Evolutionary conservation across 2,797 vertebrate species (phyloP), one percentile per base, ranked within the genome.

Genomic region (Lates japonicus): DNA sequence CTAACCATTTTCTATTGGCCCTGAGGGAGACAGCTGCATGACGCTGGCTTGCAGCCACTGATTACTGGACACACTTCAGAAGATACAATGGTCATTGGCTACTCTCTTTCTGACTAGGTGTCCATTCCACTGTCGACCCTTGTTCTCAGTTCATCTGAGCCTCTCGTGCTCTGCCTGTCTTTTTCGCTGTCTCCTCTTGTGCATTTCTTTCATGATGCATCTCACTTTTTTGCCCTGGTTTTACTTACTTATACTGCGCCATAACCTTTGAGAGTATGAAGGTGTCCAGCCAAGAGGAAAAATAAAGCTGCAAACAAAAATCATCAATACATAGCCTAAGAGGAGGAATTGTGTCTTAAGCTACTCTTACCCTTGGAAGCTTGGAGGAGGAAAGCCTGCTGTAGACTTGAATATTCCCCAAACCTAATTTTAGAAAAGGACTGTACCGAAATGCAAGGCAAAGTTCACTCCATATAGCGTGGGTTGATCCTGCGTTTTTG

Each of bases 401-500:
- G 33, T 19, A 44, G 17, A 63, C 57, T 64, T 76, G 7, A 80
- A 81, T 57, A 58, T 61, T 62, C 35, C 65, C 71, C 29, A 81
- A 78, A 79, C 20, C 68, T 82, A 80, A 76, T 80, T 86, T 92
- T 82, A 80, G 79, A 78, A 83, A 74, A 80, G 44, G 42, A 8
- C 29, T 55, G 13, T 14, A 70, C 59, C 42, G 25, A 76, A 87
- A 82, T 55, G 9, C 29, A 60, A 80, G 75, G 25, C 33, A 62
- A 73, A 84, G 87, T 84, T 78, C 76, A 85, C 70, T 86, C 75
- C 68, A 87, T 84, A 73, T 2, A 81, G 70, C 37, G 76, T 90
- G 80, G 90, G 90, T 31, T 85, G 82, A 82, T 76, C 12, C 25
- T 73, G 72, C 17, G 2, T 74, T 57, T 82, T 69, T 42, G 62